Percentiles rank a stretch among this genome's conserved stretches.
phyloP scores from a whole-genome alignment of 1,140 invertebrate species.

The Micrasema longulum region DNA sequence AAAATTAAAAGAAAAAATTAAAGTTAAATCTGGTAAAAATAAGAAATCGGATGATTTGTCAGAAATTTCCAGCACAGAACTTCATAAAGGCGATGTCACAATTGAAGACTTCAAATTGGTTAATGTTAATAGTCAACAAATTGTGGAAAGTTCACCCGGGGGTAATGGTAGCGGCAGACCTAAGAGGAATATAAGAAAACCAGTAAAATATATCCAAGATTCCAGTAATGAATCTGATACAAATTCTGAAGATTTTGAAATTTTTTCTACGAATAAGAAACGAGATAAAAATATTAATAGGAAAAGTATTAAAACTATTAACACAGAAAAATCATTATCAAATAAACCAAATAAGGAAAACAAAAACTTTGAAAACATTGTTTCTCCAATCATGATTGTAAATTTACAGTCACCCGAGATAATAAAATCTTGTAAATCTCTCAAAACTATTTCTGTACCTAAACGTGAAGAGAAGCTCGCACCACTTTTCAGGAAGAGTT shows the following conservation, averaged over 20 bases:
- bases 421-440: constrained; percentile 28
- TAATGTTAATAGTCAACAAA: constrained; percentile 7
- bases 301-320: constrained; percentile 7
- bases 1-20: constrained; percentile 14
- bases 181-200: constrained; percentile 59
- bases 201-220: constrained; percentile 60
- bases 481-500: constrained; percentile 69
- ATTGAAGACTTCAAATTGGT: constrained; percentile 1
- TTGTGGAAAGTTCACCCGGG: no score
- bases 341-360: constrained; percentile 44
- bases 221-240: constrained; percentile 58
- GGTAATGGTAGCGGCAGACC: constrained; percentile 16
- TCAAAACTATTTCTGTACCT: constrained; percentile 13
- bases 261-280: constrained; percentile 17
- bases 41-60: neutral
- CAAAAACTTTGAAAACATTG: constrained; percentile 13
- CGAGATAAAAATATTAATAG: constrained; percentile 15
- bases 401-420: constrained; percentile 33
- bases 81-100: no score
- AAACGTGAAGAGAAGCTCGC: constrained; percentile 63
- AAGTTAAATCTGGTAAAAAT: constrained; percentile 17
- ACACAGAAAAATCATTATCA: constrained; percentile 32
- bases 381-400: constrained; percentile 42
- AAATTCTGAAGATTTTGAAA: constrained; percentile 61
- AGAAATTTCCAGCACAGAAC: constrained; percentile 1